Conservation (phyloP, 2,113 vertebrate species). For the Bolborhynchus lineola region DNA sequence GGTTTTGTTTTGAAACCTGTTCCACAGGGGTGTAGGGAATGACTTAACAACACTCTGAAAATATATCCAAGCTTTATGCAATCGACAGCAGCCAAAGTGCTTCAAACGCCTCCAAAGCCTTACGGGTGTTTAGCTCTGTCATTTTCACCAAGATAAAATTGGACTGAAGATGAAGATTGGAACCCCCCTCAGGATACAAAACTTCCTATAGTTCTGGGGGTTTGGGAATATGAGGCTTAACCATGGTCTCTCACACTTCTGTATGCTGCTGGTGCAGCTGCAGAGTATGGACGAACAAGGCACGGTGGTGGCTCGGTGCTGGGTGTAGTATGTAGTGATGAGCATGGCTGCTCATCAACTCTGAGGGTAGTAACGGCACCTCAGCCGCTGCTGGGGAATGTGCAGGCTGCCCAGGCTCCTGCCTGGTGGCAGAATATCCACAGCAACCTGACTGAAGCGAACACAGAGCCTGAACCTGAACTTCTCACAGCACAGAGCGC, state of each 20-base stretch:
- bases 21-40: not conserved
- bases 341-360: not conserved
- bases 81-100: not conserved
- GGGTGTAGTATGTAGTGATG: not conserved
- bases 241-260: too few species aligned
- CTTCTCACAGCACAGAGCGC: not conserved
- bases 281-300: not conserved
- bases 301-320: fast-evolving
- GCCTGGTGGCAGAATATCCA: not conserved
- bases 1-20: not conserved
- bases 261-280: not conserved
- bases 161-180: not conserved
- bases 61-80: not conserved
- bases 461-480: not conserved
- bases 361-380: not conserved
- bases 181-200: not conserved
- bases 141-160: not conserved
- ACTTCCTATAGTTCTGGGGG: not conserved
- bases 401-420: not conserved
- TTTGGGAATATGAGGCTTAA: not conserved
- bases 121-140: not conserved
- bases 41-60: not conserved
- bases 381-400: not conserved
- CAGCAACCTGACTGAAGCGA: not conserved
- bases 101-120: not conserved